These are phyloP conservation scores for Andrena chrysosceles DNA, from an alignment of 2,888 invertebrate species.

Conservation along the genomic window DNA sequence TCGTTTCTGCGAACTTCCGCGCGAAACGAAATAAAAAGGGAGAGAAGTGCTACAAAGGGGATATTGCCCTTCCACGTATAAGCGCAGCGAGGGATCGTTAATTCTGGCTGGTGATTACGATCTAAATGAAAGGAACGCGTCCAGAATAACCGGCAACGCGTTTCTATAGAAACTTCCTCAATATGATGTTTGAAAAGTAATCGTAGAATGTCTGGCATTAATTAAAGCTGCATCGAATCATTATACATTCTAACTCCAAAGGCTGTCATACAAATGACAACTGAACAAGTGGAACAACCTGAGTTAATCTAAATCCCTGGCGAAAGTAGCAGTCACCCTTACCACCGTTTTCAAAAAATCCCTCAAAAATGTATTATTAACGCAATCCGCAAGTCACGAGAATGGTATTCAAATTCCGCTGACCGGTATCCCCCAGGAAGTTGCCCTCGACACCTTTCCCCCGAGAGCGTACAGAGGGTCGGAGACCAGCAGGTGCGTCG, in stretches of 20 bases:
- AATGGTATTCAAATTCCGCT: too few species aligned
- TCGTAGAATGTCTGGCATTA: neutral
- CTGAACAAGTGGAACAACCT: too few species aligned
- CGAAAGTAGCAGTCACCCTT: too few species aligned
- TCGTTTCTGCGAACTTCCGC: constrained; percentile 62
- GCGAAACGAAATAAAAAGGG: constrained; percentile 62
- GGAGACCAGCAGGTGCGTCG: neutral
- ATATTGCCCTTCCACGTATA: constrained; percentile 62
- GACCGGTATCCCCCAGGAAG: too few species aligned
- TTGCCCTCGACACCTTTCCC: too few species aligned
- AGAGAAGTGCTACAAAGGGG: constrained; percentile 60
- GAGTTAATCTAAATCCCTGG: too few species aligned
- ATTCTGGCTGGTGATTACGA: constrained; percentile 57
- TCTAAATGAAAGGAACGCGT: constrained; percentile 57
- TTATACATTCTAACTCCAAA: too few species aligned
- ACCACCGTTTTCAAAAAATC: too few species aligned
- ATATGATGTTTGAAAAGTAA: constrained; percentile 9
- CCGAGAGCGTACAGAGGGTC: neutral
- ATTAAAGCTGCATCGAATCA: too few species aligned
- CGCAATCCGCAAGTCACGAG: too few species aligned
- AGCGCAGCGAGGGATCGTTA: constrained; percentile 59
- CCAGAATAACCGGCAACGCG: constrained; percentile 42
- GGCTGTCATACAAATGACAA: too few species aligned
- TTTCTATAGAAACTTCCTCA: constrained; percentile 14
- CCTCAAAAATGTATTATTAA: too few species aligned